Percentiles rank a stretch among this genome's conserved stretches.
phyloP scores from a whole-genome alignment of 2,113 vertebrate genomes.

The Myotis davidii region DNA sequence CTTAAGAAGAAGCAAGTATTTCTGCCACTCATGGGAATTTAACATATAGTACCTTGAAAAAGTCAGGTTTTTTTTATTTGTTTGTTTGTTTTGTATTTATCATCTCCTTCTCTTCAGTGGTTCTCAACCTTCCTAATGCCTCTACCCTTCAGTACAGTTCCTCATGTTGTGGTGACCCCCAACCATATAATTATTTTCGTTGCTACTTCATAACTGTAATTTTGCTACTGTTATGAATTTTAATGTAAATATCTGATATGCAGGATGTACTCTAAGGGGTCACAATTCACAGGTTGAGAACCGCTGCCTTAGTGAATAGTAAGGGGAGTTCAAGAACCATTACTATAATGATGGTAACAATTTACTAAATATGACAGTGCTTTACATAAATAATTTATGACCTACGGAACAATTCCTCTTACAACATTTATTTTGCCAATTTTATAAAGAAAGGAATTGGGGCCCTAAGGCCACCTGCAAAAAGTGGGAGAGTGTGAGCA shows the following conservation, averaged over 20 bases:
- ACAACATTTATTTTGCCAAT: not conserved
- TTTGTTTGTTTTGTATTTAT: not conserved
- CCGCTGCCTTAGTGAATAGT: not conserved
- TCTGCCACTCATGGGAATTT: not conserved
- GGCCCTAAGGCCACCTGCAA: not conserved
- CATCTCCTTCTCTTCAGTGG: not conserved
- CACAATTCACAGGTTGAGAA: too few relatives aligned
- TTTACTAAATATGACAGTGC: not conserved
- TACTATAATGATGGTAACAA: not conserved
- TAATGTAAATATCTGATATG: too few relatives aligned
- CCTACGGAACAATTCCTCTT: not conserved
- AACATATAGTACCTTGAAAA: not conserved
- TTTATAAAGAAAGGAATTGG: not conserved
- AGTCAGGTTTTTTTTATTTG: not conserved
- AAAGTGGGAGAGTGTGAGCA: not conserved
- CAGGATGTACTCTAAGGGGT: too few relatives aligned
- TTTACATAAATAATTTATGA: not conserved
- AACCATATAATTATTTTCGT: too few relatives aligned
- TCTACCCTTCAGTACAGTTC: too few relatives aligned
- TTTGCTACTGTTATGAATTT: too few relatives aligned
- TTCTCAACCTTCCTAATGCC: too few relatives aligned
- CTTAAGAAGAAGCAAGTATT: not conserved
- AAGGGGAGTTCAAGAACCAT: not conserved
- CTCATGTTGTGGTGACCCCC: too few relatives aligned
- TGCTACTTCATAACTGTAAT: too few relatives aligned